Conservation (phyloP, 2,113 vertebrate species). For the Dryoscopus gambensis region DNA sequence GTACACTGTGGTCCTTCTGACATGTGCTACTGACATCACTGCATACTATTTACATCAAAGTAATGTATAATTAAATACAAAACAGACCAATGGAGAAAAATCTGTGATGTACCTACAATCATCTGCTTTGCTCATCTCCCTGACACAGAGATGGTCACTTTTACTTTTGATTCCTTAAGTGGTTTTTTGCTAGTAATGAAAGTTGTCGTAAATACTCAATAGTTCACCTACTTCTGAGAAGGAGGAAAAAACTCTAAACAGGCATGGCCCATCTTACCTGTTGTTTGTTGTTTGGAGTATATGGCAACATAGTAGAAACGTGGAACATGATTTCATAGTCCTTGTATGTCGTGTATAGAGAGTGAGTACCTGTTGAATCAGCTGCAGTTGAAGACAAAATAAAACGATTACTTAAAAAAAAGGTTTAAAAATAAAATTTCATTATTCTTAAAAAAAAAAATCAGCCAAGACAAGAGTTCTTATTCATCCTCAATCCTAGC, state of each 20-base stretch:
- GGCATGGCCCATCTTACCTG: slow-evolving; percentile 76
- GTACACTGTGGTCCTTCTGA: neutral
- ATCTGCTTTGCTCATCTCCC: neutral
- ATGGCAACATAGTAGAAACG: slow-evolving; percentile 92
- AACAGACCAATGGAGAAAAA: neutral
- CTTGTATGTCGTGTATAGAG: slow-evolving; percentile 92
- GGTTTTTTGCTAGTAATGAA: neutral
- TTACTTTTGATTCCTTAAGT: neutral
- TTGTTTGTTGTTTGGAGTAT: slow-evolving; percentile 96
- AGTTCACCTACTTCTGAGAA: neutral
- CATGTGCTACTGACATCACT: neutral
- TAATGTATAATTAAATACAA: neutral
- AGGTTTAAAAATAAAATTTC: neutral
- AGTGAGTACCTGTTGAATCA: slow-evolving; percentile 94
- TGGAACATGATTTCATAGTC: slow-evolving; percentile 99
- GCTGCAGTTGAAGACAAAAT: slow-evolving; percentile 70
- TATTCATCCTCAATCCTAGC: neutral
- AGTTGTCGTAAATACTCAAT: neutral
- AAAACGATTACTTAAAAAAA: neutral
- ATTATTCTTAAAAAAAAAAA: neutral
- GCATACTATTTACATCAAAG: neutral
- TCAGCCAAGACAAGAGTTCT: neutral
- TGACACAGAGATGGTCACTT: neutral
- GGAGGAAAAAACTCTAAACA: neutral
- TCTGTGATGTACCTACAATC: neutral